Conservation (phyloP, 2,797 vertebrate species). For the Galaxias olidus region DNA sequence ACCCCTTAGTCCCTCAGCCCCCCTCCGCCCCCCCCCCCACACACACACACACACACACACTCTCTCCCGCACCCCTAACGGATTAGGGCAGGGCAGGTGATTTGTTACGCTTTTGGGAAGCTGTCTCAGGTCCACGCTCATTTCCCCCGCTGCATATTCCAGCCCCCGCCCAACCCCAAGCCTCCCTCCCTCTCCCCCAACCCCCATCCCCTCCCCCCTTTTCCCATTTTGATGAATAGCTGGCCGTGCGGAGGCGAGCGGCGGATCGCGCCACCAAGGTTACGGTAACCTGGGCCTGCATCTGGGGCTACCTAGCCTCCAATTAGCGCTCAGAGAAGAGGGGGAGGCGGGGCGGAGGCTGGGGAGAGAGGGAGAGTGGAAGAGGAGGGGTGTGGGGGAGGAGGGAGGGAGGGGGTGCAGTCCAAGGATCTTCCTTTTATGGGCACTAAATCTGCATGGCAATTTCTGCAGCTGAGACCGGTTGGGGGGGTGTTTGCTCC, state of each 20-base stretch:
- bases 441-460: conserved; percentile 79
- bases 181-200: conserved; percentile 22
- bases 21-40: conserved; percentile 5
- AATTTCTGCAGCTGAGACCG: conserved; percentile 68
- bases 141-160: conserved; percentile 73
- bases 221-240: conserved; percentile 78
- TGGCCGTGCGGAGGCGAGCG: conserved; percentile 69
- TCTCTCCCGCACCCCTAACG: conserved; percentile 53
- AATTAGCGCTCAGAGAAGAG: conserved; percentile 65
- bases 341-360: conserved; percentile 14
- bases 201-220: conserved; percentile 20
- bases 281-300: conserved; percentile 74
- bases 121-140: conserved; percentile 68
- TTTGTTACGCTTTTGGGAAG: conserved; percentile 79
- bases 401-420: conserved; percentile 19
- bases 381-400: conserved; percentile 33
- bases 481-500: conserved; percentile 74
- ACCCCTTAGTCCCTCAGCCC: conserved; percentile 58
- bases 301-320: conserved; percentile 73
- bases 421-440: conserved; percentile 66
- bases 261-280: conserved; percentile 78
- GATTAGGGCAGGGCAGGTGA: conserved; percentile 67
- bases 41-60: conserved; percentile 1
- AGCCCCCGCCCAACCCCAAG: conserved; percentile 50
- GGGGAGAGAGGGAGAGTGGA: conserved; percentile 18